Base-by-base conservation (phyloP, 37 sponge, comb jelly and placozoan species). In the Cladorhizidae sp. region DNA sequence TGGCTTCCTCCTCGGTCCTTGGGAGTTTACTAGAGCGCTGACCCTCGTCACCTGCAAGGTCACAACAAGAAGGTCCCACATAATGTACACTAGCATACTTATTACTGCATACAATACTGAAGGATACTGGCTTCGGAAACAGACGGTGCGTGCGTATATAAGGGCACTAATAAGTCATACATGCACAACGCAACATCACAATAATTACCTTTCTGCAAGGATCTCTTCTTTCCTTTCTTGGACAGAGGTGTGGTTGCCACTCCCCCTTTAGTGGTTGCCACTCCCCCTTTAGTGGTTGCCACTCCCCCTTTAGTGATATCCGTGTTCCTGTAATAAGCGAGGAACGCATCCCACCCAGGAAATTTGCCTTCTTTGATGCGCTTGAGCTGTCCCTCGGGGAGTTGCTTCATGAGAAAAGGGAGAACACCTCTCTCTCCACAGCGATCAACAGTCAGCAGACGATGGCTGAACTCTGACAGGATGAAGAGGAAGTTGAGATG, bases 401-500 rank as follows among this genome's bases (percentile, higher is more conserved):
- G 77, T 39, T 77, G 72, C 43, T 41, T 41, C 54, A 73, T 49
- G 49, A 85, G 85, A 29, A 71, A 85, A 22, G 70, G 67, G 3
- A 78, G 33, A 1, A 94, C 81, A 62, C 95, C 98, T 32, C 82
- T 88, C 36, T 85, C 77, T 20, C 97, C 92, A 57, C 67, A 70
- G 75, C 90, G 84, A 75, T 97, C 98, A 2, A 90, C 86, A 36
- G 86, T 89, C 45, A 97, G 67, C n/a, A 97, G 87, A 17, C 91
- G 93, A 72, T 85, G 80, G 40, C 87, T 81, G 70, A 94, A 94
- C 80, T 94, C 98, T 8, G 86, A 58, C 14, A 97, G 67, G 9
- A 97, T 67, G 21, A 90, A 88, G 9, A 97, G 90, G 84, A 97
- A 97, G 67, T 78, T 78, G 14, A 97, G 29, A 78, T 94, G 73